A percentile compares a stretch with the other conserved stretches of the same genome.
phyloP scores from a whole-genome alignment of 2,797 vertebrate genomes.

The Centropyge bicolor region DNA sequence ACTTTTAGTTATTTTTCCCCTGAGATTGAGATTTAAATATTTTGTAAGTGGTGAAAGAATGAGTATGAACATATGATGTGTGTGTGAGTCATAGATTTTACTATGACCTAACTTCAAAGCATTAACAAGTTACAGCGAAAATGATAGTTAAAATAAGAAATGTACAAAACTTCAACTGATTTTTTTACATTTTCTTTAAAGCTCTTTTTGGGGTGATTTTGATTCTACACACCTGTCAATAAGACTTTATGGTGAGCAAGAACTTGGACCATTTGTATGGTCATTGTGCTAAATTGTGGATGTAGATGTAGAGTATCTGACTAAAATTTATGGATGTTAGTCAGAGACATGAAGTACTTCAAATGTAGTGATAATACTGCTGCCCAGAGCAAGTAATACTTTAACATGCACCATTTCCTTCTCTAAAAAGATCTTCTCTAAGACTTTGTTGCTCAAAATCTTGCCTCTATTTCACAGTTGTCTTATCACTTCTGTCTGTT shows the following conservation, averaged over 20 bases:
- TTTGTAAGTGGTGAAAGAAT: neutral
- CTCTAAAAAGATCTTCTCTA: neutral
- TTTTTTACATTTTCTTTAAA: too few species aligned
- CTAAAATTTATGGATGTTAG: neutral
- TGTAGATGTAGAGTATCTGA: neutral
- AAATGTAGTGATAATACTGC: neutral
- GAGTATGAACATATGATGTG: too few species aligned
- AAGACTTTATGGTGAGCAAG: too few species aligned
- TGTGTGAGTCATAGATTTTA: neutral
- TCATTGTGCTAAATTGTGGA: neutral
- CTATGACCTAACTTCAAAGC: neutral
- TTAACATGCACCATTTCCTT: neutral
- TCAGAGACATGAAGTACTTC: neutral
- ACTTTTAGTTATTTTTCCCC: fast-evolving
- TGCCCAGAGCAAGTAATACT: conserved; percentile 2
- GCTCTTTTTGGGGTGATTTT: too few species aligned
- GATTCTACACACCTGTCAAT: too few species aligned
- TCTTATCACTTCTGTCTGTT: conserved; percentile 21
- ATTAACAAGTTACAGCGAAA: neutral
- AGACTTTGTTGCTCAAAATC: conserved; percentile 7
- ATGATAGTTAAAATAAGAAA: neutral
- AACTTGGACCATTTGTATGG: too few species aligned
- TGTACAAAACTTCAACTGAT: neutral
- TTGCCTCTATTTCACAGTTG: neutral
- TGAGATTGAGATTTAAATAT: neutral